These are phyloP conservation scores for Hypsibius dujardini DNA, from an alignment of 1,140 invertebrate genomes.

Conservation along the genomic window DNA sequence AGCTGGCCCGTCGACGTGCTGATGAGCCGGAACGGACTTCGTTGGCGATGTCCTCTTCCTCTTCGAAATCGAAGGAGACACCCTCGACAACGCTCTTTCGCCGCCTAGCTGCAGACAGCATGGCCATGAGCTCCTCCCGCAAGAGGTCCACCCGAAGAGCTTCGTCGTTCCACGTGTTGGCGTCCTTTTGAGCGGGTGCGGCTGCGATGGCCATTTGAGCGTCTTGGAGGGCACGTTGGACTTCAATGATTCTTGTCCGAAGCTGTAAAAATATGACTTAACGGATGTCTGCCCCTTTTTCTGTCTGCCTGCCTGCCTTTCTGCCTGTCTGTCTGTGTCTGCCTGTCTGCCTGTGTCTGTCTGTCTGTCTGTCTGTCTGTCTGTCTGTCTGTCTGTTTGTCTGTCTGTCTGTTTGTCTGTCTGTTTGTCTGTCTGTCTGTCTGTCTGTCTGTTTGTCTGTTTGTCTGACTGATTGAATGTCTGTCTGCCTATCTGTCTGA, in stretches of 20 bases:
- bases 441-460: too few relatives aligned
- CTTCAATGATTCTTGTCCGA: not conserved
- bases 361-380: too few relatives aligned
- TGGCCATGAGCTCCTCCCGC: not conserved
- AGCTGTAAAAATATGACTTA: not conserved
- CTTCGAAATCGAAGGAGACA: slow-evolving; percentile 11
- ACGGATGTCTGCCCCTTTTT: too few relatives aligned
- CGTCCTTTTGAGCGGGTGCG: not conserved
- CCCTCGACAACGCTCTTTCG: slow-evolving; percentile 11
- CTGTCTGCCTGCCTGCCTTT: too few relatives aligned
- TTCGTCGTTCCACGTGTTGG: not conserved
- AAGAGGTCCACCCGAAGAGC: not conserved
- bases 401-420: too few relatives aligned
- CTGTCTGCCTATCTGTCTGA: too few relatives aligned
- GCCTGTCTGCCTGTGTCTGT: too few relatives aligned
- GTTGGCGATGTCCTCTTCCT: slow-evolving; percentile 8
- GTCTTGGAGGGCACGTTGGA: not conserved
- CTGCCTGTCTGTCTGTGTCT: too few relatives aligned
- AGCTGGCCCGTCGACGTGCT: not conserved
- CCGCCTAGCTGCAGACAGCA: not conserved
- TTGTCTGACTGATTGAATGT: too few relatives aligned
- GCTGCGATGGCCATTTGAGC: not conserved
- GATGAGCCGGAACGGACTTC: not conserved
- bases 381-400: too few relatives aligned
- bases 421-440: too few relatives aligned